Evolutionary conservation across 2,113 vertebrate species (phyloP), one percentile per base, ranked within the genome.

Genomic region (Podarcis raffonei): DNA sequence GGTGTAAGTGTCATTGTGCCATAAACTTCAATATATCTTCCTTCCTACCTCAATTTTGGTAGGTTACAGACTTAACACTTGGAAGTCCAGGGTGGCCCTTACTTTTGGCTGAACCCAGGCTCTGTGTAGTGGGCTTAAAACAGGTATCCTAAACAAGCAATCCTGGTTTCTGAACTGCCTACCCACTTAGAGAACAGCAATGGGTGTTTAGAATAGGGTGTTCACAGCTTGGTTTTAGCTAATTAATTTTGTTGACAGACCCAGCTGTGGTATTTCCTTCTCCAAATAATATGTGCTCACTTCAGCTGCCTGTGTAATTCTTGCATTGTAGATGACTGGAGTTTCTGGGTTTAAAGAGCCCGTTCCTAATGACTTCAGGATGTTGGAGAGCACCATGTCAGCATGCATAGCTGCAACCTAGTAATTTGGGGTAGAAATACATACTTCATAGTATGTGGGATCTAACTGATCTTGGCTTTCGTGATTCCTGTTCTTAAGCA

Each of bases 361-460:
- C 53, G 16, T 83, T 81, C 88, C 92, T 95, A 91, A 95, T 92
- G 79, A 89, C 68, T 95, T 91, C 90, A 95, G 93, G 94, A 89
- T 95, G 95, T 87, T 76, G 13, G 42, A 74, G 82, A 91, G 42
- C 23, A 68, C n/a, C 77, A 53, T 88, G 84, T 91, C 89, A 69
- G 68, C 83, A 62, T 42, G n/a, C 71, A 1, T 37, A 5, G 2
- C 68, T 48, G 12, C 25, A 71, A 1, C 78, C 35, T 42, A 0
- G 0, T 35, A 80, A 62, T 86, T n/a, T 20, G 0, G 0, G 0
- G 2, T 5, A 77, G 39, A 80, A 80, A 83, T 72, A 83, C 48
- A 12, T 53, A 53, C 22, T 75, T 42, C 1, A 30, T 81, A 81
- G 35, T 39, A 3, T 85, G 0, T 30, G 74, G 48, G 83, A 76